Evolutionary conservation across 2,113 vertebrate species (phyloP), one percentile per base, ranked within the genome.

Genomic region (Lagopus muta): DNA sequence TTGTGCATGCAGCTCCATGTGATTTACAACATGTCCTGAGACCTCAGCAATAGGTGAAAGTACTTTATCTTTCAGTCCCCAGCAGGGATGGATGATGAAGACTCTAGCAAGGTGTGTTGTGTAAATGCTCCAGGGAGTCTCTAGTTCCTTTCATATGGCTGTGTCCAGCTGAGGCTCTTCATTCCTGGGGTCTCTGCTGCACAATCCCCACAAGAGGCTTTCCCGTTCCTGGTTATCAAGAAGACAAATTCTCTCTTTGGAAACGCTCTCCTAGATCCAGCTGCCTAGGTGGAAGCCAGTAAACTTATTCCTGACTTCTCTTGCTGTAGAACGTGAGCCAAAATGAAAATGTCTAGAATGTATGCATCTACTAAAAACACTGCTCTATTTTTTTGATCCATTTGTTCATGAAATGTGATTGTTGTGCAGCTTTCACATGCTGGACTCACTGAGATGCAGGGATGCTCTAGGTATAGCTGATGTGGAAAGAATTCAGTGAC

Each of bases 81-180:
- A 65, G 66, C 70, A 71, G 76, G 61, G 80, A 71, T 61, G 85
- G 84, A 70, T 79, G 52, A 54, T 30, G 52, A 74, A 82, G 82
- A 91, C 91, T 84, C 88, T 82, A 94, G 91, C 95, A 94, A 94
- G 92, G 95, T 96, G 85, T 88, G 88, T 89, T 83, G 86, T 90
- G 73, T 66, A 86, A 94, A 82, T 87, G 67, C 82, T 45, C 81
- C 18, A 65, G 94, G 92, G 94, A 92, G 38, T 60, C 81, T 60
- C 11, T 25, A 17, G 60, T 89, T 94, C 88, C 84, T 96, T 95
- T 82, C 92, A 75, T 92, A 61, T 77, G 81, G 79, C 91, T 94
- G 71, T 55, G 57, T 95, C 95, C 95, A 89, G 89, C 91, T 96
- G 94, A 95, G 93, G 76, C 91, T 77, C 80, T 75, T 67, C 80